phyloP scores from a whole-genome alignment of 2,888 invertebrate species.

The Hydraecia micacea region DNA sequence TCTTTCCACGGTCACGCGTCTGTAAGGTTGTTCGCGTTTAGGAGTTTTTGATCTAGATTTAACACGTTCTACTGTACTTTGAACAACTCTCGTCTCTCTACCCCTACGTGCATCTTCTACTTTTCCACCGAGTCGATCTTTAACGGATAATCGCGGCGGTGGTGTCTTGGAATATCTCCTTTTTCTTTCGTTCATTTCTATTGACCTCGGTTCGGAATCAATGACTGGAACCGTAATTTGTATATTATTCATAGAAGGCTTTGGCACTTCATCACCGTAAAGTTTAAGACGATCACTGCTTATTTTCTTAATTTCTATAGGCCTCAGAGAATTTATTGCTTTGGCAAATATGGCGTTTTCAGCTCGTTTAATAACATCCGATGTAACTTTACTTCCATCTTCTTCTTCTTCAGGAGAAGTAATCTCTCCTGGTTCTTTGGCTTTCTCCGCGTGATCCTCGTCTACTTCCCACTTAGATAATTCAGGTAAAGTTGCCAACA shows the following conservation, averaged over 20 bases:
- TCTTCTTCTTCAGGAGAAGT: conserved; percentile 87
- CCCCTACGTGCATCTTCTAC: conserved; percentile 91
- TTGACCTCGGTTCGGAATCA: conserved; percentile 84
- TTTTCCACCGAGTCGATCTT: conserved; percentile 95
- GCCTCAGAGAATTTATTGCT: conserved; percentile 94
- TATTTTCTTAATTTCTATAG: conserved; percentile 94
- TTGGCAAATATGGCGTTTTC: conserved; percentile 98
- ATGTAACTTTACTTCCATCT: conserved; percentile 93
- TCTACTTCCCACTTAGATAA: conserved; percentile 97
- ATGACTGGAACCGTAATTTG: conserved; percentile 90
- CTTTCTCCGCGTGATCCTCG: conserved; percentile 86
- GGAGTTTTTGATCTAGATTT: conserved; percentile 90
- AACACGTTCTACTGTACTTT: conserved; percentile 89
- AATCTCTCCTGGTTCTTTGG: conserved; percentile 87
- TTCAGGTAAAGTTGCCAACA: conserved; percentile 94
- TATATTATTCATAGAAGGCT: conserved; percentile 85
- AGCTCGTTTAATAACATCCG: conserved; percentile 96
- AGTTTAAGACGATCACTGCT: conserved; percentile 92
- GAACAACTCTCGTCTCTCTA: conserved; percentile 89
- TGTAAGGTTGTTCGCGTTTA: conserved; percentile 85
- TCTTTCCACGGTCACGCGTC: conserved; percentile 88
- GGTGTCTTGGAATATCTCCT: conserved; percentile 87
- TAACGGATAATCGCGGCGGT: conserved; percentile 93
- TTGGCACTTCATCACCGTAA: conserved; percentile 89
- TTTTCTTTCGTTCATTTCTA: conserved; percentile 87